Evolutionary conservation across 2,888 invertebrate species (phyloP).

Genomic region (Polietes domitor): DNA sequence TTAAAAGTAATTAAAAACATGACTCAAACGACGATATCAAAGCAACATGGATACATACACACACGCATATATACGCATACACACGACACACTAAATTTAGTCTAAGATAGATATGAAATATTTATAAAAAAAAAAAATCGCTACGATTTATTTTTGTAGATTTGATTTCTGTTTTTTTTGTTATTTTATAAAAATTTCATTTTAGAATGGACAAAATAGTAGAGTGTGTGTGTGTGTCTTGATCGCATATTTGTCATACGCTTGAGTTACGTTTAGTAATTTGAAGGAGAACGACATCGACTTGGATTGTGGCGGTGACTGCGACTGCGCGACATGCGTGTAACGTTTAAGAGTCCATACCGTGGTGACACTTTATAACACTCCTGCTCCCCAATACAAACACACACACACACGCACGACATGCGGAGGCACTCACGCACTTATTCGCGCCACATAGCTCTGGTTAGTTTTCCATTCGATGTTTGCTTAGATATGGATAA

Average conservation of each 20-base stretch:
- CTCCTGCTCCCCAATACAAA: not conserved
- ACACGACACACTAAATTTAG: not conserved
- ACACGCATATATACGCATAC: too few relatives aligned
- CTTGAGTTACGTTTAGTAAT: constrained; percentile 55
- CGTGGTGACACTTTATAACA: constrained; percentile 28
- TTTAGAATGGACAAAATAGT: constrained; percentile 38
- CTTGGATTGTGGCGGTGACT: not conserved
- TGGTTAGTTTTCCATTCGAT: not conserved
- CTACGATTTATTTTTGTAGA: constrained; percentile 25
- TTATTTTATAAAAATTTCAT: constrained; percentile 5
- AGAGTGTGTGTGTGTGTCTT: constrained; percentile 35
- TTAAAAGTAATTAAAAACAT: constrained; percentile 62
- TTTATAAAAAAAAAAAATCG: constrained; percentile 30
- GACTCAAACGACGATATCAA: constrained; percentile 38
- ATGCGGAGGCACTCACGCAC: constrained; percentile 6
- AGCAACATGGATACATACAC: too few relatives aligned
- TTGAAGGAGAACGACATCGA: constrained; percentile 61
- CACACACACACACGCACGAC: not conserved
- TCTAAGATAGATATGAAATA: constrained; percentile 22
- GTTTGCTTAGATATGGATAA: not conserved
- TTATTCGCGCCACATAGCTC: not conserved
- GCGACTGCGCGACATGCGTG: constrained; percentile 37
- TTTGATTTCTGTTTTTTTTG: constrained; percentile 8
- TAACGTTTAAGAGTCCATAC: not conserved
- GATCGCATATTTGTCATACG: constrained; percentile 61